Conservation (phyloP, 1,140 invertebrate genomes). For the Papilio helenus region DNA sequence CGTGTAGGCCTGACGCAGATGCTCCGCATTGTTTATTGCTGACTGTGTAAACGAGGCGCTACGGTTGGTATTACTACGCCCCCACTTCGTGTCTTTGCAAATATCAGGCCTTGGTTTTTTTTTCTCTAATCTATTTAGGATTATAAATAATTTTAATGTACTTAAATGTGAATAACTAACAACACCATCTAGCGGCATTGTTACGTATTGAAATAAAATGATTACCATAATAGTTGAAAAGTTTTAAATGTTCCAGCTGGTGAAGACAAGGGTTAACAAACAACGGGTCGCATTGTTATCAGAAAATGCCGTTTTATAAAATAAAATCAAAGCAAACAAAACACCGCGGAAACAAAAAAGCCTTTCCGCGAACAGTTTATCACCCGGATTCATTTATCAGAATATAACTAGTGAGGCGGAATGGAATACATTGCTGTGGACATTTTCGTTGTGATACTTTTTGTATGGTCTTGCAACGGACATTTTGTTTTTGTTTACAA, state of each 20-base stretch:
- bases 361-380: slow-evolving; percentile 60
- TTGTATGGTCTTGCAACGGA: slow-evolving; percentile 42
- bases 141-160: not conserved
- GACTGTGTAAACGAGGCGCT: slow-evolving; percentile 24
- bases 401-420: slow-evolving; percentile 71
- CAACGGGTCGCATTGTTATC: slow-evolving; percentile 19
- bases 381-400: slow-evolving; percentile 73
- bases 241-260: not conserved
- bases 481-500: slow-evolving; percentile 16
- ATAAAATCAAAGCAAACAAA: slow-evolving; percentile 43
- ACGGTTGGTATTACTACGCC: slow-evolving; percentile 28
- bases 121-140: slow-evolving; percentile 14
- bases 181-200: too few species aligned
- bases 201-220: too few species aligned
- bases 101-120: slow-evolving; percentile 20
- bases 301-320: slow-evolving; percentile 40
- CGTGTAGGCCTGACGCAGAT: slow-evolving; percentile 32
- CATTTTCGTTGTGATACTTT: slow-evolving; percentile 58
- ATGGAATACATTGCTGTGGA: slow-evolving; percentile 64
- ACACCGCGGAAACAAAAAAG: slow-evolving; percentile 53
- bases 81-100: slow-evolving; percentile 12
- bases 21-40: slow-evolving; percentile 33
- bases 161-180: too few species aligned
- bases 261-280: slow-evolving; percentile 6
- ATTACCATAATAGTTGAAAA: not conserved